Conservation (phyloP, 2,113 vertebrate genomes). For the Rhinogobius similis region DNA sequence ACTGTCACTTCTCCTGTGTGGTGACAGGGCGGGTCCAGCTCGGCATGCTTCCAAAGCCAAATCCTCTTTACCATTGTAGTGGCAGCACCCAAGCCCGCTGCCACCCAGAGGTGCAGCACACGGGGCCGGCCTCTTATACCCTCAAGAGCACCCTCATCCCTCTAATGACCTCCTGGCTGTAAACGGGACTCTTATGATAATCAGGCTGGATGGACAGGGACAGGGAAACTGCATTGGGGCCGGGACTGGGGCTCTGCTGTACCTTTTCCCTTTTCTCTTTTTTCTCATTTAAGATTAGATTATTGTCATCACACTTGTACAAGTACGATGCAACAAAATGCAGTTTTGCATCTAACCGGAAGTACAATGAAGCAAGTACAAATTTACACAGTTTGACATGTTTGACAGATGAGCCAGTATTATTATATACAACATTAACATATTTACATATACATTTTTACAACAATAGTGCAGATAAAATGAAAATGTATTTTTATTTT, state of each 20-base stretch:
- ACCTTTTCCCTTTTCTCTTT: no score
- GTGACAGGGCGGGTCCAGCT: conserved; percentile 6
- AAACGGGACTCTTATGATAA: conserved; percentile 72
- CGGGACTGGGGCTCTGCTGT: neutral
- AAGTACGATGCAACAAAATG: no score
- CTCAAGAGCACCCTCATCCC: conserved; percentile 67
- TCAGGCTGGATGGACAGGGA: conserved; percentile 47
- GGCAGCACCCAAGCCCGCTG: conserved; percentile 32
- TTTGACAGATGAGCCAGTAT: no score
- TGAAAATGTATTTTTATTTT: no score
- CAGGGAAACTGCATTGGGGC: neutral
- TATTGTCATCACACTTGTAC: no score
- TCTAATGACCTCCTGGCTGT: conserved; percentile 72
- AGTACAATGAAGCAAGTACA: no score
- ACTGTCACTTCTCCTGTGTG: conserved; percentile 4
- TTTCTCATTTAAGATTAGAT: no score
- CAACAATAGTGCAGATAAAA: no score
- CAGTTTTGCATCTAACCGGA: no score
- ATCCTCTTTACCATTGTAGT: conserved; percentile 40
- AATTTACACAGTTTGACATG: no score
- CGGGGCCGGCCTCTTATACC: conserved; percentile 51
- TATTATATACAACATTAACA: no score
- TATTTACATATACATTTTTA: no score
- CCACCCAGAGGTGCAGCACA: conserved; percentile 35
- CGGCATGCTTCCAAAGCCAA: conserved; percentile 29